Evolutionary conservation across 2,888 invertebrate species (phyloP).

Genomic region (Abrostola tripartita): DNA sequence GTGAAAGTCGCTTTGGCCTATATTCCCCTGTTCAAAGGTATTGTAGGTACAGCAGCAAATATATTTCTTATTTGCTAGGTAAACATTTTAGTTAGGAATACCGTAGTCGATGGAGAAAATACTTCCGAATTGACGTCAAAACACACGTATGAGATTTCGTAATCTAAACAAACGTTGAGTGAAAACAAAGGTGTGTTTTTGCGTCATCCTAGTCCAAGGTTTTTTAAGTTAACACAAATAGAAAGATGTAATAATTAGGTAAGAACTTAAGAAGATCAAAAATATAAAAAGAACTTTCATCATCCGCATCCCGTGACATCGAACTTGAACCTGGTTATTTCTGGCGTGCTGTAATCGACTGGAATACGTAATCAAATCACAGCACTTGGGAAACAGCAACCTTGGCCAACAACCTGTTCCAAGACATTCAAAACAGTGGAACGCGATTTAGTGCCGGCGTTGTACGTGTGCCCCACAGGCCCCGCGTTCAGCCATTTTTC

Average conservation of each 20-base stretch:
- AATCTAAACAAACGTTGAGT: constrained; percentile 26
- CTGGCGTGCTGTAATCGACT: constrained; percentile 25
- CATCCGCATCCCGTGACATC: constrained; percentile 25
- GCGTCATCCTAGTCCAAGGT: constrained; percentile 3
- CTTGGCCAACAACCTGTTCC: constrained; percentile 33
- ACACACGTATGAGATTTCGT: constrained; percentile 12
- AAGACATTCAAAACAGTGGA: constrained; percentile 27
- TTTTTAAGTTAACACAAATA: constrained; percentile 2
- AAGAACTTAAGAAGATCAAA: background rate
- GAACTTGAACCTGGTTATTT: constrained; percentile 53
- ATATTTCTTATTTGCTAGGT: constrained; percentile 11
- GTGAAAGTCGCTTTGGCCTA: constrained; percentile 25
- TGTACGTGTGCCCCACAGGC: constrained; percentile 11
- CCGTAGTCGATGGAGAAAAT: constrained; percentile 9
- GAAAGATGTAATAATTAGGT: constrained; percentile 4
- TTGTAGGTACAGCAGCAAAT: constrained; percentile 1
- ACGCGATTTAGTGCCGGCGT: constrained; percentile 14
- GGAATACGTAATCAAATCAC: constrained; percentile 34
- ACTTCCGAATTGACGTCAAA: constrained; percentile 28
- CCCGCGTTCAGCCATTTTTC: too few species aligned
- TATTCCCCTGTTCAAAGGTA: constrained; percentile 13
- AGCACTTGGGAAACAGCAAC: constrained; percentile 23
- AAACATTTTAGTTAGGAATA: constrained; percentile 11
- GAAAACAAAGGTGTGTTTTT: constrained; percentile 25
- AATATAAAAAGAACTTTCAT: constrained; percentile 26